Conservation (phyloP, 2,888 invertebrate genomes). For the Teinopalpus imperialis region DNA sequence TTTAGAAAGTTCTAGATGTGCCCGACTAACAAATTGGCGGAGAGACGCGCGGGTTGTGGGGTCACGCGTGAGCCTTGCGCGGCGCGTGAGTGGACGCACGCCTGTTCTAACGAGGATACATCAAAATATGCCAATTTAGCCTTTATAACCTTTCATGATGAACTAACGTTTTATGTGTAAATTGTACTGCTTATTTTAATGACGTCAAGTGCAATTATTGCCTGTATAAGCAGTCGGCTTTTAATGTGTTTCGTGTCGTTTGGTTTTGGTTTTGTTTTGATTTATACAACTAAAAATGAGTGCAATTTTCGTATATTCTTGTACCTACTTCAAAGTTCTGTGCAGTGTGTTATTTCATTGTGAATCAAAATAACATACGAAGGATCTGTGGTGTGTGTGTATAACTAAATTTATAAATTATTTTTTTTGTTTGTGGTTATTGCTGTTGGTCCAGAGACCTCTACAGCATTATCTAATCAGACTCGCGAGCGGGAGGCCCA, state of each 20-base stretch:
- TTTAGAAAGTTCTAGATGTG: constrained; percentile 51
- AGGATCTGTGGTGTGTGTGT: too few species aligned
- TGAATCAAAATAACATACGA: too few species aligned
- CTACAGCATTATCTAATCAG: too few species aligned
- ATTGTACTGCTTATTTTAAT: constrained; percentile 10
- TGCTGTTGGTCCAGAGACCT: too few species aligned
- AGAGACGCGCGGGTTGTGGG: constrained; percentile 51
- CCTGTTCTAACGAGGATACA: constrained; percentile 20
- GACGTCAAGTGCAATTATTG: constrained; percentile 9
- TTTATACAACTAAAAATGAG: constrained; percentile 4
- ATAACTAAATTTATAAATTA: too few species aligned
- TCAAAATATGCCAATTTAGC: constrained; percentile 21
- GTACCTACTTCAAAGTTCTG: constrained; percentile 5
- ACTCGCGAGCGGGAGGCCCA: too few species aligned
- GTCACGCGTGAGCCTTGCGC: constrained; percentile 45
- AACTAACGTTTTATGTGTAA: constrained; percentile 12
- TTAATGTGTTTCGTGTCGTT: not conserved
- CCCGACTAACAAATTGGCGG: constrained; percentile 56
- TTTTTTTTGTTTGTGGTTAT: too few species aligned
- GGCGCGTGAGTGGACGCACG: constrained; percentile 51
- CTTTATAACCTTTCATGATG: constrained; percentile 19
- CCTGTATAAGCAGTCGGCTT: not conserved
- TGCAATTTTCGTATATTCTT: constrained; percentile 1
- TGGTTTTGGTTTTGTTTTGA: not conserved
- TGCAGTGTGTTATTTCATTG: too few species aligned